Evolutionary conservation across 1,140 invertebrate genomes (phyloP).

Genomic region (Aphelinus certus): DNA sequence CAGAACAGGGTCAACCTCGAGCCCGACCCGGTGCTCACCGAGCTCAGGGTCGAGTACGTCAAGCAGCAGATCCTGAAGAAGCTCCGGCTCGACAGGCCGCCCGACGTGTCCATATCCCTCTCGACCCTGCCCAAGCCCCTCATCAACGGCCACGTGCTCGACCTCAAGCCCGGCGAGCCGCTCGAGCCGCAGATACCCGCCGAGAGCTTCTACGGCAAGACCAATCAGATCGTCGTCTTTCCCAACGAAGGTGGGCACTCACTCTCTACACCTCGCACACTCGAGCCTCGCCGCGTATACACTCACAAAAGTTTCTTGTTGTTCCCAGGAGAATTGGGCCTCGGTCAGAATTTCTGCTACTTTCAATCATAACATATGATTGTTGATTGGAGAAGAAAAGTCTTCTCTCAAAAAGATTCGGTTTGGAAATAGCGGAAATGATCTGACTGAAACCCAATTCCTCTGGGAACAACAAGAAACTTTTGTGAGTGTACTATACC

Average conservation of each 20-base stretch:
- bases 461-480: too few species aligned
- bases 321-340: too few species aligned
- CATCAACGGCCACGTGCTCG: conserved; percentile 69
- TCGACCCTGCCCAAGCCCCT: conserved; percentile 75
- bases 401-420: too few species aligned
- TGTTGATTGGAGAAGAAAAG: too few species aligned
- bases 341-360: too few species aligned
- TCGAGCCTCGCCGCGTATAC: too few species aligned
- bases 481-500: too few species aligned
- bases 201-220: conserved; percentile 82
- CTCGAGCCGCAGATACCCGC: conserved; percentile 55
- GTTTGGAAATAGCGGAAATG: too few species aligned
- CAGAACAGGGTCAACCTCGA: conserved; percentile 38
- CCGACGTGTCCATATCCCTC: conserved; percentile 68
- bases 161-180: conserved; percentile 56
- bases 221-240: conserved; percentile 81
- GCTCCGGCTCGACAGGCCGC: conserved; percentile 76
- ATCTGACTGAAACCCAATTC: too few species aligned
- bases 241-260: conserved; percentile 73
- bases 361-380: too few species aligned
- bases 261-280: too few species aligned
- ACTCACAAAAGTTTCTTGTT: too few species aligned
- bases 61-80: conserved; percentile 85
- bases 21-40: conserved; percentile 62
- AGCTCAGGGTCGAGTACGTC: conserved; percentile 78